Percentiles rank a stretch among this genome's conserved stretches.
Evolutionary conservation across 2,113 vertebrate species (phyloP).

Genomic region (Odontesthes bonariensis): DNA sequence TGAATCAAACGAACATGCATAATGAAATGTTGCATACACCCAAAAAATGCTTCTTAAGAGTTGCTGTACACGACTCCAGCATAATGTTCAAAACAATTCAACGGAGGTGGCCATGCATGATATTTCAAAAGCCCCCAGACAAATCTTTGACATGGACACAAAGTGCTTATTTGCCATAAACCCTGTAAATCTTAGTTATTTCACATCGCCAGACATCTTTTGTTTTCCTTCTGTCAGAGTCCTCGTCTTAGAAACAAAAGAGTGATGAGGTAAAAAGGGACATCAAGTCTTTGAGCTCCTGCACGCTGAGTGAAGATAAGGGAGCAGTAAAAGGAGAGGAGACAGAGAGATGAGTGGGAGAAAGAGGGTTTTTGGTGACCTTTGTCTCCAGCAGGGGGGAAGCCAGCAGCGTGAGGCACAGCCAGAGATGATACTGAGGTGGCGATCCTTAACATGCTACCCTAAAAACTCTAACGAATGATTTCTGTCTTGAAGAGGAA

Average conservation of each 20-base stretch:
- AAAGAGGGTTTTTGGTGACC: conserved; percentile 47
- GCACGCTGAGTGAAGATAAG: conserved; percentile 18
- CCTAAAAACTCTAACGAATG: conserved; percentile 90
- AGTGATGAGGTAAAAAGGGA: conserved; percentile 13
- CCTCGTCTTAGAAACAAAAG: conserved; percentile 35
- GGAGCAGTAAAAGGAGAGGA: conserved; percentile 8
- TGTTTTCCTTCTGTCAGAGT: conserved; percentile 35
- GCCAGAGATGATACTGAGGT: conserved; percentile 30
- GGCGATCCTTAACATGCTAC: conserved; percentile 76
- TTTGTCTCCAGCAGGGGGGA: conserved; percentile 45
- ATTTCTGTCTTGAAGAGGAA: conserved; percentile 90
- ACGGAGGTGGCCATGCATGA: conserved; percentile 65
- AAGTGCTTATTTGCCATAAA: conserved; percentile 66
- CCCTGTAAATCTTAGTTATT: conserved; percentile 32
- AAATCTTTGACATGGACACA: conserved; percentile 45
- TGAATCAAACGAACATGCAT: conserved; percentile 70
- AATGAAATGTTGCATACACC: conserved; percentile 66
- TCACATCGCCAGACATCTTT: conserved; percentile 25
- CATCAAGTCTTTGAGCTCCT: conserved; percentile 33
- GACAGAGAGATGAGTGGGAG: conserved; percentile 31
- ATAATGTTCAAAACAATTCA: conserved; percentile 42
- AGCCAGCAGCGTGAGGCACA: conserved; percentile 50
- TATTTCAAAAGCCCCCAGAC: conserved; percentile 44
- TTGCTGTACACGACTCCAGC: conserved; percentile 61
- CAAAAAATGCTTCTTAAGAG: conserved; percentile 52